Evolutionary conservation across 2,888 invertebrate genomes (phyloP).

Genomic region (Elegia similella): DNA sequence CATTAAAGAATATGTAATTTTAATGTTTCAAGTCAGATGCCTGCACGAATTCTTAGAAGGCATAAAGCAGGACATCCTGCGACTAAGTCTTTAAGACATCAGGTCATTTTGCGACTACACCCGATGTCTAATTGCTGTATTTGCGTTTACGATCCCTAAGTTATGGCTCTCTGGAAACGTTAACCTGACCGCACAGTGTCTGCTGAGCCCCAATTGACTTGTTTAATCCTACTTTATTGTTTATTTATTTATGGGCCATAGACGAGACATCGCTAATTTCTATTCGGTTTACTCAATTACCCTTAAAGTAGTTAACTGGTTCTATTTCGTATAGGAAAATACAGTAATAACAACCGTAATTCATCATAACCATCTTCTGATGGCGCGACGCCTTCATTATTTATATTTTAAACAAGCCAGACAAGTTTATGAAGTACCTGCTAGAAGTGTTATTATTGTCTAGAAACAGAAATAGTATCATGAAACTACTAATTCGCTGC

Average conservation of each 20-base stretch:
- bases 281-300: constrained; percentile 11
- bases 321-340: too few relatives aligned
- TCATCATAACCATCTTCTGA: too few relatives aligned
- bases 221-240: constrained; percentile 76
- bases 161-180: constrained; percentile 67
- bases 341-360: too few relatives aligned
- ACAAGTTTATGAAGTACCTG: too few relatives aligned
- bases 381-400: too few relatives aligned
- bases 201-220: constrained; percentile 70
- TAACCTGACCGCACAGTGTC: constrained; percentile 78
- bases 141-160: constrained; percentile 80
- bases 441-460: too few relatives aligned
- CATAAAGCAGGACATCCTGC: neutral
- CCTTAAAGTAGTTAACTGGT: neutral
- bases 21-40: too few relatives aligned
- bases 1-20: too few relatives aligned
- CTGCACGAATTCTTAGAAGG: too few relatives aligned
- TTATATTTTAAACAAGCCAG: too few relatives aligned
- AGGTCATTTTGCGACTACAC: constrained; percentile 19
- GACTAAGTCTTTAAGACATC: neutral
- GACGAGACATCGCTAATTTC: constrained; percentile 17
- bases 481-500: too few relatives aligned
- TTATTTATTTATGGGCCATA: constrained; percentile 66
- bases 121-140: constrained; percentile 79
- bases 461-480: too few relatives aligned